Base-by-base conservation (phyloP, 2,888 invertebrate genomes). In the Brenthis daphne region DNA sequence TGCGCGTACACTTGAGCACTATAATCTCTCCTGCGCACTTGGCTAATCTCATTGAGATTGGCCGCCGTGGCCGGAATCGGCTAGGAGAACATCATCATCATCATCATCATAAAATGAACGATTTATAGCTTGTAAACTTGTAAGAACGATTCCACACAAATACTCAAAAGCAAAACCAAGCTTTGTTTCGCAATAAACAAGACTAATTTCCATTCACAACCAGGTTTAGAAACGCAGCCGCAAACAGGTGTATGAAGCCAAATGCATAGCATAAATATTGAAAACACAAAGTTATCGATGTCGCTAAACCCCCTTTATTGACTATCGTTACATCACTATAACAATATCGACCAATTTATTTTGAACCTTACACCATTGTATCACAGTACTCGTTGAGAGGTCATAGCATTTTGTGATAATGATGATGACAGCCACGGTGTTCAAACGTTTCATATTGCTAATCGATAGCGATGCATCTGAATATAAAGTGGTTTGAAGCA, bases 261-360 rank as follows among this genome's bases (percentile, higher is more conserved):
- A 89, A 84, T 87, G 82, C 83, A 85, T 82, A 82, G 82, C 86
- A 87, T 88, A 88, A 90, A 89, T 86, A 88, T 84, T 77, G 83
- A 85, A 85, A 89, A 89, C 85, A 86, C 88, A 89, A 88, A 90
- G 89, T 91, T 90, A 90, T 89, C 88, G 90, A 89, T 85, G 82
- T 86, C 83, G 82, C 87, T 90, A 90, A 90, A 90, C 88, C 85
- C 83, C 84, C 82, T 88, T 85, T 88, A 90, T 90, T 88, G 88
- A 90, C 88, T 87, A 77, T 78, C 73, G 73, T 37, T 79, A 79
- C 85, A 81, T 76, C 85, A 84, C 84, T 86, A 83, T 77, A 73
- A 73, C 76, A 87, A 20, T 33, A 29, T 3, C 37, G 37, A 63
- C 63, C 63, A 63, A 24, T 63, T 65, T 43, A 82, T 68, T 81